phyloP scores from a whole-genome alignment of 1,140 invertebrate species.

The Musca domestica region DNA sequence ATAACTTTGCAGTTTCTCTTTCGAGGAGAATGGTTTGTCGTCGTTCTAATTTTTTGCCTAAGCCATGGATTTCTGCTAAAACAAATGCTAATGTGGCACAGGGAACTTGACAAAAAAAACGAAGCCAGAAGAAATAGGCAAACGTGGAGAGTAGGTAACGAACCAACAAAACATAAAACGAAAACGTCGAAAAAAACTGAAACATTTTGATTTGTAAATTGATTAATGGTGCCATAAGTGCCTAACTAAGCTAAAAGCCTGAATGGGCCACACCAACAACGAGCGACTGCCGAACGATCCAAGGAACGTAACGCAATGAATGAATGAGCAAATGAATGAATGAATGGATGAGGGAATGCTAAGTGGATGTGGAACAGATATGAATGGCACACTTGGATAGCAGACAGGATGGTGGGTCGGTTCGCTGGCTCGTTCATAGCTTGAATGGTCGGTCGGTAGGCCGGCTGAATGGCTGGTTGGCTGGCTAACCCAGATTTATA shows the following conservation, averaged over 20 bases:
- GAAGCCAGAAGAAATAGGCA: no score
- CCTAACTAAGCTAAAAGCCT: conserved; percentile 13
- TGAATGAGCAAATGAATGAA: background rate
- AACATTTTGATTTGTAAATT: conserved; percentile 22
- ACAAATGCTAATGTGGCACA: conserved; percentile 9
- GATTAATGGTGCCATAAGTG: conserved; percentile 22
- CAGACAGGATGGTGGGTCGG: no score
- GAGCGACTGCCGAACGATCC: background rate
- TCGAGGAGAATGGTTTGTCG: background rate
- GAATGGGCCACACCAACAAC: no score
- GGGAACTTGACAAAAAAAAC: no score
- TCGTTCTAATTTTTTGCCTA: background rate
- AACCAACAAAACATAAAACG: no score
- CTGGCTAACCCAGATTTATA: conserved; percentile 30
- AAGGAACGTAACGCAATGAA: background rate
- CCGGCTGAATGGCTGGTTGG: background rate
- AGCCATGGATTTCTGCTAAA: background rate
- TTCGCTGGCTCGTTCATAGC: no score
- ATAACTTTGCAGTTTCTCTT: background rate
- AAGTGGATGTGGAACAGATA: no score
- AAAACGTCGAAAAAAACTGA: background rate
- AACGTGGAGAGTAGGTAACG: no score
- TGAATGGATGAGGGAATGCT: background rate
- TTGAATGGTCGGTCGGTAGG: no score
- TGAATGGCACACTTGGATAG: no score